These are phyloP conservation scores for Sardina pilchardus DNA, from an alignment of 2,113 vertebrate genomes.

Conservation along the genomic window DNA sequence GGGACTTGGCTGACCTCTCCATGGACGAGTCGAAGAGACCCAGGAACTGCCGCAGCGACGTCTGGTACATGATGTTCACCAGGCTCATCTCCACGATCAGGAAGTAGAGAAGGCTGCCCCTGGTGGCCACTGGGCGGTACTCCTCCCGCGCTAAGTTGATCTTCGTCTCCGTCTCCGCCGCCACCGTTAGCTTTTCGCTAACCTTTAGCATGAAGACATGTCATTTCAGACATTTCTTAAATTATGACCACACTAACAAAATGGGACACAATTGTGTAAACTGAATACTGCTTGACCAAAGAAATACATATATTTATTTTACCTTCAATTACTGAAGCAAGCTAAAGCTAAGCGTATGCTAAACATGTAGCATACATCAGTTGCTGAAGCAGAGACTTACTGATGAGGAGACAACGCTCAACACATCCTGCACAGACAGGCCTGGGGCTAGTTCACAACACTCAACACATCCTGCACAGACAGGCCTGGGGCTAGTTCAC, in stretches of 20 bases:
- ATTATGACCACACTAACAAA: neutral
- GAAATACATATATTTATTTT: constrained; percentile 20
- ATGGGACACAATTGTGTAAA: neutral
- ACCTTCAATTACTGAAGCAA: neutral
- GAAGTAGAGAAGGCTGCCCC: constrained; percentile 85
- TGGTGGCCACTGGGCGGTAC: constrained; percentile 78
- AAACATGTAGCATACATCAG: neutral
- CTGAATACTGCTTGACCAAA: neutral
- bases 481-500: too few relatives aligned
- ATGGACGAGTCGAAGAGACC: constrained; percentile 80
- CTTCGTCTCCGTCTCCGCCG: constrained; percentile 79
- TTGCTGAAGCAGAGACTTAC: neutral
- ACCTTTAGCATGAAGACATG: constrained; percentile 68
- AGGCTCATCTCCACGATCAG: constrained; percentile 84
- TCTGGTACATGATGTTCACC: constrained; percentile 86
- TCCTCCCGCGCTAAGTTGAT: constrained; percentile 82
- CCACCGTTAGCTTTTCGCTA: constrained; percentile 77
- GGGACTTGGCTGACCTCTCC: constrained; percentile 72
- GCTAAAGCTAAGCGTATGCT: neutral
- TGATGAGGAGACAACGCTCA: too few relatives aligned
- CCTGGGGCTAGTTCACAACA: too few relatives aligned
- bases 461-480: too few relatives aligned
- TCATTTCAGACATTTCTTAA: constrained; percentile 37
- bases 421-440: too few relatives aligned
- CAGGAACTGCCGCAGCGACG: constrained; percentile 79